Base-by-base conservation (phyloP, 2,113 vertebrate genomes). In the Dasyurus viverrinus region DNA sequence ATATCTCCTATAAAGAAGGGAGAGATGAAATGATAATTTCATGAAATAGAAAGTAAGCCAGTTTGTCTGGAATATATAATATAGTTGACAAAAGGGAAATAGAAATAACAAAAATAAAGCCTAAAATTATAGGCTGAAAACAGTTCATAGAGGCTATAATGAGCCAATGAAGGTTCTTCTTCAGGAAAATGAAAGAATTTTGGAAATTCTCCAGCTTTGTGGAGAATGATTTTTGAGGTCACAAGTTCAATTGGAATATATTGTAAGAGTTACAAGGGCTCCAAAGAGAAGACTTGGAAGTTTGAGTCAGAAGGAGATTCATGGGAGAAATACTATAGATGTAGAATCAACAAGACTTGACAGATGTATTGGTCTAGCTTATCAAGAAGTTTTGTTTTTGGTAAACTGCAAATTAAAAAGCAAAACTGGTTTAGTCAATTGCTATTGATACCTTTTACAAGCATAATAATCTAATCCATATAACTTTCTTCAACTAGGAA, bases 401-500 rank as follows among this genome's bases (percentile, higher is more conserved):
- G 19, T 42, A 84, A 23, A 84, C 22, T 76, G 36, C 30, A 60
- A 19, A 5, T 54, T 76, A 23, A 84, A 76, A 84, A 84, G 7
- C 30, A 42, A 84, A 42, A 84, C 16, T 84, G 19, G 1, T 22
- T n/a, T 14, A n/a, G 36, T n/a, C 16, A n/a, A 23, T 84, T 84
- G 6, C 7, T 42, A 22, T 42, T 23, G 68, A 84, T 1, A 84
- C n/a, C 19, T 2, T 42, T 84, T 42, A 16, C 3, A 42, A 84
- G n/a, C 7, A 42, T 12, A 23, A 42, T 42, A 23, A 23, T 84
- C 42, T 42, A 22, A 84, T 84, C n/a, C 2, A 23, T 2, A 8
- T 23, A 42, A 7, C 19, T 89, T 53, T 14, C 94, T 93, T 98
- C 48, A 89, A 93, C 14, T 91, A 42, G 11, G 3, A 60, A 90